A percentile compares a stretch with the other conserved stretches of the same genome.
These are phyloP conservation scores for Coregonus clupeaformis DNA, from an alignment of 2,113 vertebrate genomes.

Conservation along the genomic window DNA sequence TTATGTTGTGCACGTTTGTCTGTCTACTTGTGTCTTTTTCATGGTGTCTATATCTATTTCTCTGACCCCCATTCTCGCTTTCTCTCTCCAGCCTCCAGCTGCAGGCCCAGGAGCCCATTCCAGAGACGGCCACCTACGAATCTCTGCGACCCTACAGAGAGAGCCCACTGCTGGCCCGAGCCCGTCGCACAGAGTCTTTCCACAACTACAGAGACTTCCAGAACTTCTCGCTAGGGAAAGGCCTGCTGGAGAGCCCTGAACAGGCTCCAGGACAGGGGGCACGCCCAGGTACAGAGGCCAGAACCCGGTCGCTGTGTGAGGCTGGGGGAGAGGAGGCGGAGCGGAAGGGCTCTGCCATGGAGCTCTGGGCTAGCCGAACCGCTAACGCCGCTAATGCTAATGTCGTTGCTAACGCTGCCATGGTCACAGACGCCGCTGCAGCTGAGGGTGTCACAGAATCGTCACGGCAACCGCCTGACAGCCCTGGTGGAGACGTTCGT, in stretches of 20 bases:
- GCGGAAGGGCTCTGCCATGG: slow-evolving; percentile 69
- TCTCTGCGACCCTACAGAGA: slow-evolving; percentile 91
- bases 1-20: background rate
- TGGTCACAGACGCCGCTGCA: background rate
- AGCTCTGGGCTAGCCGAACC: slow-evolving; percentile 63
- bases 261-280: slow-evolving; percentile 55
- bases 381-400: background rate
- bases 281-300: slow-evolving; percentile 73
- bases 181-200: slow-evolving; percentile 92
- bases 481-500: slow-evolving; percentile 75
- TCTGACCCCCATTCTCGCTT: slow-evolving; percentile 1
- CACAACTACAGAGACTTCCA: slow-evolving; percentile 93
- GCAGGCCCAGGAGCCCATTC: slow-evolving; percentile 82
- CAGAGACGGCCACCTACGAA: slow-evolving; percentile 84
- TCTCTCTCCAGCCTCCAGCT: slow-evolving; percentile 82
- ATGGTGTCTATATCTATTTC: background rate
- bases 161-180: slow-evolving; percentile 91
- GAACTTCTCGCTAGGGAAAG: slow-evolving; percentile 79
- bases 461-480: slow-evolving; percentile 69
- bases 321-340: slow-evolving; percentile 70
- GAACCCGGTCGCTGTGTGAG: slow-evolving; percentile 75
- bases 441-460: slow-evolving; percentile 69
- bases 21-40: background rate
- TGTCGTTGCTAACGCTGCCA: background rate
- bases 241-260: slow-evolving; percentile 70